A percentile compares a stretch with the other conserved stretches of the same genome.
Evolutionary conservation across 64 coral and sea anemone species (phyloP).

Genomic region (Hydrozoanthus tunicans): DNA sequence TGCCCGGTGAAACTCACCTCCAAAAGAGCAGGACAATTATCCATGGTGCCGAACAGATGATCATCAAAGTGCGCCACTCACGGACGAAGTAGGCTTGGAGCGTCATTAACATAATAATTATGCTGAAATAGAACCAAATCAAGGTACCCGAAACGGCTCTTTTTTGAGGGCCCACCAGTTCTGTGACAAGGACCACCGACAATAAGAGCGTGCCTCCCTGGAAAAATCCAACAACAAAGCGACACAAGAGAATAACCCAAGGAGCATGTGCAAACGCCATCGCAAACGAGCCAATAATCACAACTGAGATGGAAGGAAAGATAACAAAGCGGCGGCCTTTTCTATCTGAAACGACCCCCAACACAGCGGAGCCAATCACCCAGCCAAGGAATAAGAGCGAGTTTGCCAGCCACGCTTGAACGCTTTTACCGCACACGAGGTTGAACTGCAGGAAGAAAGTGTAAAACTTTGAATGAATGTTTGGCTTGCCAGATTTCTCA

Average conservation of each 20-base stretch:
- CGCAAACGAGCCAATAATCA: slow-evolving; percentile 60
- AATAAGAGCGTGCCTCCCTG: slow-evolving; percentile 68
- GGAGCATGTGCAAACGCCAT: slow-evolving; percentile 69
- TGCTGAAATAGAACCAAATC: slow-evolving; percentile 72
- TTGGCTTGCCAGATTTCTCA: no score
- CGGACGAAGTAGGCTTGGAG: slow-evolving; percentile 73
- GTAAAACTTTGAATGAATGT: no score
- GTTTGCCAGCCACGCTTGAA: slow-evolving; percentile 76
- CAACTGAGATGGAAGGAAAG: slow-evolving; percentile 59
- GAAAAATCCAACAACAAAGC: slow-evolving; percentile 74
- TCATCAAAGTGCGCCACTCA: slow-evolving; percentile 65
- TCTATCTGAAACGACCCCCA: slow-evolving; percentile 73
- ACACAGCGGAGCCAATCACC: slow-evolving; percentile 68
- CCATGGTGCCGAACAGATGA: slow-evolving; percentile 72
- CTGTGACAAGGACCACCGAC: slow-evolving; percentile 66
- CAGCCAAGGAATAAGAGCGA: slow-evolving; percentile 76
- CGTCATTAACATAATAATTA: slow-evolving; percentile 62
- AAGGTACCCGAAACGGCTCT: slow-evolving; percentile 62
- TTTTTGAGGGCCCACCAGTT: slow-evolving; percentile 78
- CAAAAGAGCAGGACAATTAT: slow-evolving; percentile 75
- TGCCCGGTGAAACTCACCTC: slow-evolving; percentile 61
- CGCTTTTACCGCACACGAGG: slow-evolving; percentile 64
- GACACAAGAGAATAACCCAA: slow-evolving; percentile 54
- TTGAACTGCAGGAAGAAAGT: slow-evolving; percentile 67
- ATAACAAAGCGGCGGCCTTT: slow-evolving; percentile 75